A percentile compares a stretch with the other conserved stretches of the same genome.
Conservation (phyloP, 2,797 vertebrate species). For the Varecia variegata region DNA sequence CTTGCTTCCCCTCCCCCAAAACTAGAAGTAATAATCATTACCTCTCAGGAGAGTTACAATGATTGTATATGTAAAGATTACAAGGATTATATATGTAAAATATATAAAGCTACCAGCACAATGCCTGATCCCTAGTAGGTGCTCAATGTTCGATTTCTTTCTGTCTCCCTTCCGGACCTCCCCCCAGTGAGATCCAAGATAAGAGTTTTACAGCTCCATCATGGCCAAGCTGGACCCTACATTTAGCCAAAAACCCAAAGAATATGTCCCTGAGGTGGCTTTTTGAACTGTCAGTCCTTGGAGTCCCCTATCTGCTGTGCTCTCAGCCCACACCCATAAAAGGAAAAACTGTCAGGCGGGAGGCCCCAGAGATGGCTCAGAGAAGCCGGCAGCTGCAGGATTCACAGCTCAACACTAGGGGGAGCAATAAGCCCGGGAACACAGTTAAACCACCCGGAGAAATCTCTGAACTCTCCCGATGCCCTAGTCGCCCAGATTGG, state of each 20-base stretch:
- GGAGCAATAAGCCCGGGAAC: slow-evolving; percentile 37
- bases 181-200: neutral
- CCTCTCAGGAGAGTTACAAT: neutral
- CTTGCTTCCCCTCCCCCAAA: neutral
- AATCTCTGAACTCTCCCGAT: neutral
- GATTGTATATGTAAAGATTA: neutral
- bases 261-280: neutral
- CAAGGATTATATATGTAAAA: neutral
- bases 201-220: slow-evolving; percentile 1
- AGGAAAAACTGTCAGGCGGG: neutral
- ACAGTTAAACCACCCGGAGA: slow-evolving; percentile 8
- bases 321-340: neutral
- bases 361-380: neutral
- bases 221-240: neutral
- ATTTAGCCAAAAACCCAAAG: neutral
- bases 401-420: neutral
- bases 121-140: neutral
- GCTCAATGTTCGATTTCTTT: neutral
- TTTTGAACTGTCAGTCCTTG: neutral
- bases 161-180: neutral
- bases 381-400: neutral
- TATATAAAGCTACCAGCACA: neutral
- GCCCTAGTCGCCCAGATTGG: fast-evolving
- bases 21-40: neutral
- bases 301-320: neutral